Evolutionary conservation across 2,113 vertebrate species (phyloP).

Genomic region (Platichthys stellatus): DNA sequence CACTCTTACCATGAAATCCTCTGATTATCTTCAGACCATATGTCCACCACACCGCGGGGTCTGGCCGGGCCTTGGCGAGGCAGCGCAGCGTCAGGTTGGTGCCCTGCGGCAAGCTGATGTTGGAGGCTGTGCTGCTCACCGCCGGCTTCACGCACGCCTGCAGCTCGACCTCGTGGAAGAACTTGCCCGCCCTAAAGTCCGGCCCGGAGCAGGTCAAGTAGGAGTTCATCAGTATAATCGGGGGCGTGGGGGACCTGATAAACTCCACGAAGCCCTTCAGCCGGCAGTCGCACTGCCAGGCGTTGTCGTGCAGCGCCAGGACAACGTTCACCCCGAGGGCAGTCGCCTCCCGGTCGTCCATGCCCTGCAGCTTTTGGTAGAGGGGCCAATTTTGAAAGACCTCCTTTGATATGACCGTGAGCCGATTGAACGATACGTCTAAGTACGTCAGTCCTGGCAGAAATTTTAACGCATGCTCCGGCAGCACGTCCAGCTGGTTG

Average conservation of each 20-base stretch:
- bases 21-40: slow-evolving; percentile 89
- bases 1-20: slow-evolving; percentile 90
- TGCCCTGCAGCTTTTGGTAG: slow-evolving; percentile 81
- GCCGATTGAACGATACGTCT: slow-evolving; percentile 93
- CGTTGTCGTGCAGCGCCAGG: slow-evolving; percentile 89
- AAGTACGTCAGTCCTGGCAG: slow-evolving; percentile 90
- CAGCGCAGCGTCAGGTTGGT: slow-evolving; percentile 86
- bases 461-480: slow-evolving; percentile 88
- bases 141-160: slow-evolving; percentile 85
- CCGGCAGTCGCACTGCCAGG: slow-evolving; percentile 92
- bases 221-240: slow-evolving; percentile 91
- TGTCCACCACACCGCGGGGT: slow-evolving; percentile 87
- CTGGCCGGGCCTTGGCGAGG: slow-evolving; percentile 85
- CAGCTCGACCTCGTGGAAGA: slow-evolving; percentile 89
- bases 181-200: slow-evolving; percentile 84
- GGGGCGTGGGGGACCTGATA: slow-evolving; percentile 82
- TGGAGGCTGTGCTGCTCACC: slow-evolving; percentile 78
- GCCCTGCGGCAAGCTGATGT: slow-evolving; percentile 83
- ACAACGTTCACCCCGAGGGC: slow-evolving; percentile 75
- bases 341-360: slow-evolving; percentile 48
- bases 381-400: slow-evolving; percentile 90
- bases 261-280: slow-evolving; percentile 90
- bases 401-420: slow-evolving; percentile 89
- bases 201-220: slow-evolving; percentile 90
- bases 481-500: slow-evolving; percentile 89